A percentile compares a stretch with the other conserved stretches of the same genome.
Conservation (phyloP, 2,797 vertebrate species). For the Characodon lateralis region DNA sequence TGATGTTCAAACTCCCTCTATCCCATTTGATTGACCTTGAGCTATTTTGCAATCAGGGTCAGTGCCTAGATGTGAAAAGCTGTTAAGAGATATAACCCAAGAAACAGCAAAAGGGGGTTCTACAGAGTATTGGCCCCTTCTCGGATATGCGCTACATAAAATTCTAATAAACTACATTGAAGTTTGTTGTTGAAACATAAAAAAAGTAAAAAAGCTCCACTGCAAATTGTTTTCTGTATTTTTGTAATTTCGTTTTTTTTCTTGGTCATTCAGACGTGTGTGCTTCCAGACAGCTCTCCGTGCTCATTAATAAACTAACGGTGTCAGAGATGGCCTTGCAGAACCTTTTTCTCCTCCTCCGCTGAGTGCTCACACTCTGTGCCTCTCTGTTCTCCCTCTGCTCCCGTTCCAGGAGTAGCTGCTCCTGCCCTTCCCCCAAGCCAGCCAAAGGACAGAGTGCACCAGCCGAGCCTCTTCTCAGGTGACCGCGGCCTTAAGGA, state of each 20-base stretch:
- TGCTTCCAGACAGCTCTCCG: conserved; percentile 71
- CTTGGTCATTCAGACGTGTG: conserved; percentile 65
- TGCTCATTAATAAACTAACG: conserved; percentile 81
- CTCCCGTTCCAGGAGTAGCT: conserved; percentile 74
- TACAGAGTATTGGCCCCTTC: background rate
- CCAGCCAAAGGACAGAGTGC: conserved; percentile 84
- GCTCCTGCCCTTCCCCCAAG: conserved; percentile 81
- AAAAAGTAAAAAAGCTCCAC: background rate
- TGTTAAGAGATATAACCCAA: background rate
- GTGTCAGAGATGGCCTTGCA: conserved; percentile 76
- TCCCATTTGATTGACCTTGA: background rate
- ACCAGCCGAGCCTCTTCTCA: conserved; percentile 82
- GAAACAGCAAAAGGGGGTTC: background rate
- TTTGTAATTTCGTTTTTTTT: conserved; percentile 27
- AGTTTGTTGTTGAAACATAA: background rate
- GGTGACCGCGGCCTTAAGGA: conserved; percentile 90
- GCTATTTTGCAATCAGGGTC: background rate
- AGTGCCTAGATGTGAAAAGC: background rate
- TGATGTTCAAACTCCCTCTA: background rate
- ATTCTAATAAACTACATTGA: background rate
- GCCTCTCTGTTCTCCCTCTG: conserved; percentile 19
- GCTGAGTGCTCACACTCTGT: conserved; percentile 40
- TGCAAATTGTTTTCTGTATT: background rate
- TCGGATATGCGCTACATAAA: background rate
- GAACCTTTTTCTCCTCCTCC: conserved; percentile 69